Evolutionary conservation across 2,888 invertebrate species (phyloP).

Genomic region (Notodromas monacha): DNA sequence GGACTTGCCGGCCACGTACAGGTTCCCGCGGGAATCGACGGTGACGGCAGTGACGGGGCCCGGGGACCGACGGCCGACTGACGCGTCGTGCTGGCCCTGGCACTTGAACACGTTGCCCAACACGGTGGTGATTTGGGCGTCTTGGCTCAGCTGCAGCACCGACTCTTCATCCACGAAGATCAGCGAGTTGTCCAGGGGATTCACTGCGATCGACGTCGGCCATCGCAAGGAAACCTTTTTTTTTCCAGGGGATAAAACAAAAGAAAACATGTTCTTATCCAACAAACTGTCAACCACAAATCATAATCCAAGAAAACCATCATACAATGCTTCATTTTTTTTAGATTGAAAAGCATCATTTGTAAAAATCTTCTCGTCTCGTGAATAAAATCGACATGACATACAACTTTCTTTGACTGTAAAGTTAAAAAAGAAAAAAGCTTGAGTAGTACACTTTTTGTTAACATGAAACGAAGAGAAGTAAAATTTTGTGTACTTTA

Average conservation of each 20-base stretch:
- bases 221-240: constrained; percentile 60
- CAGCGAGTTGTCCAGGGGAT: constrained; percentile 68
- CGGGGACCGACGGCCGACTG: no score
- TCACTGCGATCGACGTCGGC: constrained; percentile 81
- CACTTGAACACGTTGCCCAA: no score
- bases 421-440: not conserved
- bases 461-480: no score
- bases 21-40: not conserved
- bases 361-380: no score
- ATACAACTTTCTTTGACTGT: not conserved
- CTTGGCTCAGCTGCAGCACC: constrained; percentile 47
- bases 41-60: not conserved
- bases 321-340: no score
- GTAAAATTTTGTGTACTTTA: no score
- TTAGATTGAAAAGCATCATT: no score
- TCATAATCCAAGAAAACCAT: no score
- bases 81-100: not conserved
- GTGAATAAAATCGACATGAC: not conserved
- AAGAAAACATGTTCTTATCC: no score
- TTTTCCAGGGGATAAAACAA: no score
- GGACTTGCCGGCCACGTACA: not conserved
- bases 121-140: constrained; percentile 19
- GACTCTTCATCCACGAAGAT: constrained; percentile 75
- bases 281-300: no score
- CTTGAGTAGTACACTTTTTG: no score